Evolutionary conservation across 2,888 invertebrate genomes (phyloP).

Genomic region (Amphipoea lucens): DNA sequence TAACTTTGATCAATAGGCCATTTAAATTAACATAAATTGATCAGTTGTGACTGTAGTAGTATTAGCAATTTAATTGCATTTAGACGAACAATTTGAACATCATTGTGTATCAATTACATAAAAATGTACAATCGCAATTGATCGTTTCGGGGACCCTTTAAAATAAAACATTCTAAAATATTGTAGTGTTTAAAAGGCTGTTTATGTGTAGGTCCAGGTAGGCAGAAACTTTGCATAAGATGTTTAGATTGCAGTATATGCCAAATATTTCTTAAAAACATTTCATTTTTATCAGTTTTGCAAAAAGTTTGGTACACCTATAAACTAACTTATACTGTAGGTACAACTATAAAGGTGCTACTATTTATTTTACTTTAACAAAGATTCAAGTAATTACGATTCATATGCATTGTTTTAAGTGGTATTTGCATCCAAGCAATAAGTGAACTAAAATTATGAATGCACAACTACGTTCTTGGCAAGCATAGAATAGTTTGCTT

Average conservation of each 20-base stretch:
- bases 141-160: too few relatives aligned
- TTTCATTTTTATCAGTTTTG: neutral
- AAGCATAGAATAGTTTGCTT: constrained; percentile 31
- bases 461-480: constrained; percentile 51
- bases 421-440: constrained; percentile 9
- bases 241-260: neutral
- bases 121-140: too few relatives aligned
- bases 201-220: neutral
- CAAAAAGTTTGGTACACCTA: neutral
- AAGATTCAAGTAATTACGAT: constrained; percentile 14
- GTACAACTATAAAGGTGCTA: neutral
- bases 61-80: neutral
- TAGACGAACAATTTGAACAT: too few relatives aligned
- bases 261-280: neutral
- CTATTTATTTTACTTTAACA: neutral
- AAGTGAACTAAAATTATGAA: constrained; percentile 46
- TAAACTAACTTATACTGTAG: too few relatives aligned
- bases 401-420: constrained; percentile 15
- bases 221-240: neutral
- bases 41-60: neutral
- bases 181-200: neutral
- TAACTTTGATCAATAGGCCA: neutral
- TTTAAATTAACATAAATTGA: neutral
- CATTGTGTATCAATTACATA: too few relatives aligned
- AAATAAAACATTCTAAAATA: neutral